A percentile compares a stretch with the other conserved stretches of the same genome.
phyloP scores from a whole-genome alignment of 2,113 vertebrate species.

The Microcebus murinus region DNA sequence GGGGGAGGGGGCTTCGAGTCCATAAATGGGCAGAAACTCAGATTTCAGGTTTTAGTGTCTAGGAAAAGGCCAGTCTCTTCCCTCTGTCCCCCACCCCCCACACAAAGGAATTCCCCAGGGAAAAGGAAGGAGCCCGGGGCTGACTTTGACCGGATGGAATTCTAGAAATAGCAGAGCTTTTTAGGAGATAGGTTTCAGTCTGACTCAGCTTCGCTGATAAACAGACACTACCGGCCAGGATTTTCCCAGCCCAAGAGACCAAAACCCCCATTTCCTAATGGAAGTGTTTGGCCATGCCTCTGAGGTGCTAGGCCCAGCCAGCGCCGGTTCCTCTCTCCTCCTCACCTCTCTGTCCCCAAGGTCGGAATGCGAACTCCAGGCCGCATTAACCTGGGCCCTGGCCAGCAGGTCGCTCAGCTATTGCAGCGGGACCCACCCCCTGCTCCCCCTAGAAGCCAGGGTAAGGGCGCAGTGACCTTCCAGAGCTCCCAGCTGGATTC shows the following conservation, averaged over 20 bases:
- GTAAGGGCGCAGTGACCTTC: not conserved
- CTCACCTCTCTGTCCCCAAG: rapidly evolving
- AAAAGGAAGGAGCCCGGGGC: conserved; percentile 23
- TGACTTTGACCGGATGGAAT: conserved; percentile 31
- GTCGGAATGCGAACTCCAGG: not conserved
- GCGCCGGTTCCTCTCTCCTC: not conserved
- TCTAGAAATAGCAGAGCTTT: conserved; percentile 63
- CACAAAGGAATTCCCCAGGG: conserved; percentile 70
- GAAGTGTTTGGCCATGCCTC: not conserved
- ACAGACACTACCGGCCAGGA: conserved; percentile 54
- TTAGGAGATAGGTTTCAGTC: conserved; percentile 19
- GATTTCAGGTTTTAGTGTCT: not conserved
- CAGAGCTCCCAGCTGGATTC: not conserved
- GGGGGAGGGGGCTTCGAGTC: conserved; percentile 54
- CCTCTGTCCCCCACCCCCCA: not conserved
- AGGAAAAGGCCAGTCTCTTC: not conserved
- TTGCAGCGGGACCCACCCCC: not conserved
- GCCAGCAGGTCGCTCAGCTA: not conserved
- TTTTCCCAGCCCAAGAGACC: conserved; percentile 68
- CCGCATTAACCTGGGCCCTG: not conserved
- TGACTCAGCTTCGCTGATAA: conserved; percentile 78
- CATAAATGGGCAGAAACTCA: conserved; percentile 69
- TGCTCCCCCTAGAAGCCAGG: not conserved
- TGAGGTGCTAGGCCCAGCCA: not conserved
- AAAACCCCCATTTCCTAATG: conserved; percentile 3